Base-by-base conservation (phyloP, 2,113 vertebrate species). In the Paramisgurnus dabryanus region DNA sequence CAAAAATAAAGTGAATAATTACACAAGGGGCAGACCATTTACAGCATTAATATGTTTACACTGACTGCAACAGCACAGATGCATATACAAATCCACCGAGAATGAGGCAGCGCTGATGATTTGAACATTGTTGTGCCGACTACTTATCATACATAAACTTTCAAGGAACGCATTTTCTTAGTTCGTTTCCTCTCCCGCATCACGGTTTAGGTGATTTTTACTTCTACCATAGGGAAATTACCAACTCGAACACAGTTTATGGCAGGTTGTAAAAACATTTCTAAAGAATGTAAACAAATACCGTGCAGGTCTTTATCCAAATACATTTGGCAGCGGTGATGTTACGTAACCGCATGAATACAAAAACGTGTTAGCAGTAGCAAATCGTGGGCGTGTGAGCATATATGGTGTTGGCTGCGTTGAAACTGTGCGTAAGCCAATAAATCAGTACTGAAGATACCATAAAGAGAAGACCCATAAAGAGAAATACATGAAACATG, bases 1-100 rank as follows among this genome's bases (percentile, higher is more conserved):
- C 60, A 90, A 90, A 91, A 90, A 91, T 93, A 93, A 94, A 89
- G 90, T 53, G 91, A 91, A 90, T 45, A 86, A 57, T 78, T 78
- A 64, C 79, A 84, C 57, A 83, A 90, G 89, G 22, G 88, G 88
- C 88, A 76, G 80, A 80, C 89, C 87, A 87, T 57, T 75, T 61
- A 83, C 43, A 80, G 79, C 84, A 77, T 53, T 40, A 66, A 76
- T 34, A 34, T 82, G 67, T 49, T 85, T 86, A 84, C 64, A 82
- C 57, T 65, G 57, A 76, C 79, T 80, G 79, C 53, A 83, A 76
- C 39, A 67, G 68, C 71, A 64, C 4, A 47, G 79, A 76, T 80
- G 80, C 79, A 81, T 55, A 27, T 81, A 80, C 63, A 76, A 69
- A 80, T 50, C 78, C 80, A 80, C 72, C 61, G 17, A 17, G 64